phyloP scores from a whole-genome alignment of 2,113 vertebrate species.

The Hiodon alosoides region DNA sequence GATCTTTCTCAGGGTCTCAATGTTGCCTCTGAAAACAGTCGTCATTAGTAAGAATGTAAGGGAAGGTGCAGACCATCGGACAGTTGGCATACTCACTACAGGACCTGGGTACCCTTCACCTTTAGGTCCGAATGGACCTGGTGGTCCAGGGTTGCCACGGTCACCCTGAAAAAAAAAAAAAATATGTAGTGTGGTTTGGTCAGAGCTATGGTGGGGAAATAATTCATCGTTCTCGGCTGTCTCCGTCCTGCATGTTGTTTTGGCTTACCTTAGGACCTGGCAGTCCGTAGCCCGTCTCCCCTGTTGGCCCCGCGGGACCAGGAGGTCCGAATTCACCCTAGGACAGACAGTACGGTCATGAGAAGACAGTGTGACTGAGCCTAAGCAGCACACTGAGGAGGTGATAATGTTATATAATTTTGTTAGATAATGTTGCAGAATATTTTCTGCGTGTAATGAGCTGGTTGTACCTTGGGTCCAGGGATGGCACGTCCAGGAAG shows the following conservation, averaged over 20 bases:
- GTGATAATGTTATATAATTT: too few relatives aligned
- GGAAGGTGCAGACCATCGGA: too few relatives aligned
- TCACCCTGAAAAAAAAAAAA: slow-evolving; percentile 66
- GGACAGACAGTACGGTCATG: slow-evolving; percentile 34
- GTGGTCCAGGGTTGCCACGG: slow-evolving; percentile 65
- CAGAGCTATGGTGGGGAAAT: slow-evolving; percentile 10
- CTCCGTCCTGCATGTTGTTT: neutral
- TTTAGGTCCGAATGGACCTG: slow-evolving; percentile 73
- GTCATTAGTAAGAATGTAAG: too few relatives aligned
- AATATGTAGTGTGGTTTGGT: slow-evolving; percentile 7
- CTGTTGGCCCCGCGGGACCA: slow-evolving; percentile 70
- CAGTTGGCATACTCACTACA: slow-evolving; percentile 58
- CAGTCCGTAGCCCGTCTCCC: slow-evolving; percentile 79
- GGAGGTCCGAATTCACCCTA: slow-evolving; percentile 75
- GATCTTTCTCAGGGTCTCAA: too few relatives aligned
- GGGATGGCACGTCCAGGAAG: slow-evolving; percentile 72
- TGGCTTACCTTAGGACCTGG: slow-evolving; percentile 77
- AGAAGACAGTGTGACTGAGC: slow-evolving; percentile 17
- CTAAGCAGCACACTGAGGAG: neutral
- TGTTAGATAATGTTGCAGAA: too few relatives aligned
- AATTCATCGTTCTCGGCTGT: neutral
- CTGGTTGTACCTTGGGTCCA: slow-evolving; percentile 74
- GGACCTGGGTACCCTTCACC: slow-evolving; percentile 78
- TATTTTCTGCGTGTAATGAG: neutral
- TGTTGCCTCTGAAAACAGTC: too few relatives aligned